Evolutionary conservation across 2,113 vertebrate genomes (phyloP), one percentile per base, ranked within the genome.

Genomic region (Coptodon bakossiorum): DNA sequence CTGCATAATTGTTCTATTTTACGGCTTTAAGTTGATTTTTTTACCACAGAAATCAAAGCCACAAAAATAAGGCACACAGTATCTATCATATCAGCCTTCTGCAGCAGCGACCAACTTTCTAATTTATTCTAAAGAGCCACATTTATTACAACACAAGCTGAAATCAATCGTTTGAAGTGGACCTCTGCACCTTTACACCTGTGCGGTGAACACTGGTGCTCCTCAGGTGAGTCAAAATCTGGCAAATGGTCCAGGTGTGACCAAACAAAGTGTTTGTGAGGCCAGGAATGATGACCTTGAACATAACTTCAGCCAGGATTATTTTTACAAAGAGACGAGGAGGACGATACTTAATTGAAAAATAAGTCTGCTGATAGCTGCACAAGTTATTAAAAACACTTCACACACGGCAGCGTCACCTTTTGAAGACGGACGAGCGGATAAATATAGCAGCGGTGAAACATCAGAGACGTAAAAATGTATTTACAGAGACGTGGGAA

Each of bases 131-230:
- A 78, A 19, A 50, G 16, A 78, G 10, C 14, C 71, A 31, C 16
- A 50, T 78, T 50, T 31, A 19, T 29, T 0, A 73, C 9, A 11
- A 6, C 14, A 12, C 14, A 19, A 48, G 68, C 68, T 48, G 38
- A 73, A 29, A 27, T 1, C 22, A 27, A 24, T 29, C 24, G 4
- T 19, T 31, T 31, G 16, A 50, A 78, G 71, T n/a, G 24, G 24
- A 48, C 43, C 6, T 66, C 19, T 4, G 43, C 43, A 19, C 16
- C 22, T 29, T 12, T 11, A 17, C 71, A 48, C 61, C 17, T 66
- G 31, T 7, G 17, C 17, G 4, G 0, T 19, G 68, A 73, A 24
- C 22, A 40, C 24, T 29, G 40, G 0, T 1, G 9, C 4, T 50
- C 43, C 4, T 5, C 71, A 5, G 13, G 22, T 2, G 24, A 7